Evolutionary conservation across 2,113 vertebrate genomes (phyloP).

Genomic region (Globicephala melas): DNA sequence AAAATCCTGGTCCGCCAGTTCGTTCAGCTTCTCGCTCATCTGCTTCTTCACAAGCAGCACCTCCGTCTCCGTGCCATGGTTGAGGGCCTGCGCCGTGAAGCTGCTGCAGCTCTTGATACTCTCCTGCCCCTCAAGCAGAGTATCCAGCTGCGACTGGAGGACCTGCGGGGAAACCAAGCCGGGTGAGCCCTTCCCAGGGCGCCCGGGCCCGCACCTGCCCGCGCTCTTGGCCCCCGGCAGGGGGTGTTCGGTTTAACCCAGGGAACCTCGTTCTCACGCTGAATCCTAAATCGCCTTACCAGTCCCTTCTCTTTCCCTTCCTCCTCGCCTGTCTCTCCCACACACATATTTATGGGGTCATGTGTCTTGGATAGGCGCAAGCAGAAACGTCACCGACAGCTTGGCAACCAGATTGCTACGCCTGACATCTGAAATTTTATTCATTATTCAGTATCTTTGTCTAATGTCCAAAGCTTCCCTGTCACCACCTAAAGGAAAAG

Average conservation of each 20-base stretch:
- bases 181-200: background rate
- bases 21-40: slow-evolving; percentile 93
- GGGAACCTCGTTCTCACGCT: background rate
- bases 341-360: background rate
- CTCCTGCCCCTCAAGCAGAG: slow-evolving; percentile 93
- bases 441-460: background rate
- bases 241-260: background rate
- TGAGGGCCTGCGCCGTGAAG: slow-evolving; percentile 94
- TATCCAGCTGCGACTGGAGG: slow-evolving; percentile 93
- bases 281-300: background rate
- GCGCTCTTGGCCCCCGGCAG: background rate
- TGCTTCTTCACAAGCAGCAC: slow-evolving; percentile 97
- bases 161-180: slow-evolving; percentile 83
- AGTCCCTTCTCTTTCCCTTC: background rate
- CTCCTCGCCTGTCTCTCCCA: background rate
- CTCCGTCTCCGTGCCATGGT: slow-evolving; percentile 94
- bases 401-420: background rate
- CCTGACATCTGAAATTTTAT: background rate
- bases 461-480: background rate
- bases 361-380: background rate
- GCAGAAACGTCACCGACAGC: background rate
- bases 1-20: slow-evolving; percentile 90
- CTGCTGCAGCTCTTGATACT: slow-evolving; percentile 94
- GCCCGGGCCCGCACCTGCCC: background rate
- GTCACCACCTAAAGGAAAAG: background rate